Conservation (phyloP, 2,797 vertebrate genomes). For the Protonibea diacanthus region DNA sequence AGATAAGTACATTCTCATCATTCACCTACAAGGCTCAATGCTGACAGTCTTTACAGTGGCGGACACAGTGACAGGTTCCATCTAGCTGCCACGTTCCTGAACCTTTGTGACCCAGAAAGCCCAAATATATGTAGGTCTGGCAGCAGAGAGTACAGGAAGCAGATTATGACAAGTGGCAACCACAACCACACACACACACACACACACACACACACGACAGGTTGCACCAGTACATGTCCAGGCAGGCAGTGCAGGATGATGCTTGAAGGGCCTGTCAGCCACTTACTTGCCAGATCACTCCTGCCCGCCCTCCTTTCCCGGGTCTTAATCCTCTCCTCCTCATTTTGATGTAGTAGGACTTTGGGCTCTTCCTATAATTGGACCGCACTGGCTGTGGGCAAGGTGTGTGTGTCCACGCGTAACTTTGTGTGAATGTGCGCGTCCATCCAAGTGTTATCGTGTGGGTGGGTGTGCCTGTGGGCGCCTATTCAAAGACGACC, state of each 20-base stretch:
- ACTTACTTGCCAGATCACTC: slow-evolving; percentile 64
- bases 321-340: slow-evolving; percentile 68
- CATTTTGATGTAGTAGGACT: slow-evolving; percentile 72
- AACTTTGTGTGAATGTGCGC: slow-evolving; percentile 22
- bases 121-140: slow-evolving; percentile 58
- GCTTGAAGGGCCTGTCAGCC: slow-evolving; percentile 62
- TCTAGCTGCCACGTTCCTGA: slow-evolving; percentile 34
- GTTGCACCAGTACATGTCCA: slow-evolving; percentile 41
- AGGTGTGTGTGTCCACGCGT: slow-evolving; percentile 48
- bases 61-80: slow-evolving; percentile 31
- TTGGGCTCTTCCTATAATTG: slow-evolving; percentile 72
- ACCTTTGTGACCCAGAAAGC: slow-evolving; percentile 48
- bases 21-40: slow-evolving; percentile 15
- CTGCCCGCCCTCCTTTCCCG: slow-evolving; percentile 51
- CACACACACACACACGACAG: slow-evolving; percentile 21
- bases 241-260: slow-evolving; percentile 51
- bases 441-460: neutral
- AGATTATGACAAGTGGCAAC: slow-evolving; percentile 59
- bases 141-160: slow-evolving; percentile 47
- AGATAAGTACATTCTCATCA: slow-evolving; percentile 16
- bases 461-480: slow-evolving; percentile 2
- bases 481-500: slow-evolving; percentile 5
- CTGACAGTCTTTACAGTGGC: slow-evolving; percentile 34
- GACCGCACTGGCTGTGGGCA: slow-evolving; percentile 56
- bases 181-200: slow-evolving; percentile 17